A percentile compares a stretch with the other conserved stretches of the same genome.
phyloP scores from a whole-genome alignment of 2,888 invertebrate species.

The Andrena fulva region DNA sequence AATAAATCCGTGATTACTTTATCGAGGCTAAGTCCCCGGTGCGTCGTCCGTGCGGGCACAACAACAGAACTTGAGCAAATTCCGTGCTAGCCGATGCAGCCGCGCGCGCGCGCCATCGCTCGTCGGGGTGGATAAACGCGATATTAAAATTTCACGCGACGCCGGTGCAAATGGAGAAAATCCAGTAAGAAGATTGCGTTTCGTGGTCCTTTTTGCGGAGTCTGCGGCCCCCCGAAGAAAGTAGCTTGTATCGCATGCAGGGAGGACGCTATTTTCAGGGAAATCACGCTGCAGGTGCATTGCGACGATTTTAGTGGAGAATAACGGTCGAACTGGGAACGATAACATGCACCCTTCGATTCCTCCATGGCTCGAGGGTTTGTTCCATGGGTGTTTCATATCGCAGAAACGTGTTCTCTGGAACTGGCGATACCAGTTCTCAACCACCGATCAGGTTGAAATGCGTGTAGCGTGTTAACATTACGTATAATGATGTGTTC shows the following conservation, averaged over 20 bases:
- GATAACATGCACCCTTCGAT: no score
- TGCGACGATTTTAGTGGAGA: slow-evolving; percentile 26
- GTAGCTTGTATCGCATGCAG: slow-evolving; percentile 27
- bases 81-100: neutral
- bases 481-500: no score
- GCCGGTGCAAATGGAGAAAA: neutral
- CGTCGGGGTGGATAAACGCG: slow-evolving; percentile 10
- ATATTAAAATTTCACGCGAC: slow-evolving; percentile 41
- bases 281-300: slow-evolving; percentile 42
- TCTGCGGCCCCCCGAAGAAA: slow-evolving; percentile 21
- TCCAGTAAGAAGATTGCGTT: slow-evolving; percentile 27
- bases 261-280: slow-evolving; percentile 15
- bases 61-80: neutral
- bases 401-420: no score
- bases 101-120: neutral
- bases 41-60: neutral
- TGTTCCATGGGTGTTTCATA: no score
- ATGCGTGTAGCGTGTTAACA: no score
- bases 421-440: no score
- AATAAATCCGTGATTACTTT: neutral
- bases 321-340: neutral
- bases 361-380: no score
- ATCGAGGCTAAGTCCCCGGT: neutral
- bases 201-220: neutral
- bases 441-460: no score